Conservation (phyloP, 2,113 vertebrate genomes). For the Nannospalax galili region DNA sequence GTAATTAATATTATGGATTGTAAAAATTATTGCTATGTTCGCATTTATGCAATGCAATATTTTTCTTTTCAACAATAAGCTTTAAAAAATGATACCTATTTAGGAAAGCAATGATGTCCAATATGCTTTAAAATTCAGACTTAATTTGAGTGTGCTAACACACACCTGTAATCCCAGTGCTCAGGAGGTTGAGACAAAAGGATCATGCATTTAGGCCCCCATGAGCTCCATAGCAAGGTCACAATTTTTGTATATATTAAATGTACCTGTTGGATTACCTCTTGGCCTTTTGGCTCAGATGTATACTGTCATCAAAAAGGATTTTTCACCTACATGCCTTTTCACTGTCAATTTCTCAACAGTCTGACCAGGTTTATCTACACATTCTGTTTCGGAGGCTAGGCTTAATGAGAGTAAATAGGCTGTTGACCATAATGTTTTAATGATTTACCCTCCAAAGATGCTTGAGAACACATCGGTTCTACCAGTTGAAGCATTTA, state of each 20-base stretch:
- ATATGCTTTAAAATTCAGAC: not conserved
- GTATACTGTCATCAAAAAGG: not conserved
- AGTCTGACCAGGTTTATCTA: not conserved
- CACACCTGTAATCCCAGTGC: not conserved
- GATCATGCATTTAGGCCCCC: not conserved
- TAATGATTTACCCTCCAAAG: conserved; percentile 13
- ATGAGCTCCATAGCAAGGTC: too few relatives aligned
- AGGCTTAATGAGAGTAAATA: not conserved
- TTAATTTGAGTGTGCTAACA: not conserved
- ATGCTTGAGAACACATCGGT: not conserved
- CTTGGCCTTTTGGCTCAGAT: not conserved
- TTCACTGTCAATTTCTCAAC: not conserved
- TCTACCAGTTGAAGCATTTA: conserved; percentile 4
- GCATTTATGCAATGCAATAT: not conserved
- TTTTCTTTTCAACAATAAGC: not conserved
- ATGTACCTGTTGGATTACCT: not conserved
- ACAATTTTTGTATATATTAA: not conserved
- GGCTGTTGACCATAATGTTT: conserved; percentile 6
- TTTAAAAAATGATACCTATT: not conserved
- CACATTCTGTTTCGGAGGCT: not conserved
- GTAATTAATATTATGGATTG: not conserved
- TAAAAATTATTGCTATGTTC: not conserved
- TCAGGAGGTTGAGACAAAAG: too few relatives aligned
- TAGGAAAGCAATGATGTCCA: not conserved
- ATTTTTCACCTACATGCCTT: not conserved